Conservation (phyloP, 92 coral and sea anemone species). For the Zoanthus solanderi region DNA sequence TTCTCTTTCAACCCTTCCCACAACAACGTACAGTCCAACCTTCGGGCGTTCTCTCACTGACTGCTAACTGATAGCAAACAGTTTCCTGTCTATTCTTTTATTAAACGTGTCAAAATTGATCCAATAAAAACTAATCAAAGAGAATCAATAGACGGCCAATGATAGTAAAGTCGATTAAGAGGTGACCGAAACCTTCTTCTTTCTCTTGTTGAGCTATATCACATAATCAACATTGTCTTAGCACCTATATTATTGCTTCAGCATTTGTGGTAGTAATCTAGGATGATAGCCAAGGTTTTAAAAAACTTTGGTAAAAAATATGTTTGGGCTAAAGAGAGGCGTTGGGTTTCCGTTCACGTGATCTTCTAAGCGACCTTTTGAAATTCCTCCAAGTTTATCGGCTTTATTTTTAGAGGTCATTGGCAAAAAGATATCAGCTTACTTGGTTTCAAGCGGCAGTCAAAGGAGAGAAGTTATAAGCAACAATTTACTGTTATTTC, state of each 20-base stretch:
- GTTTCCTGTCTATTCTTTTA: slow-evolving; percentile 25
- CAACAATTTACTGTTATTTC: not conserved
- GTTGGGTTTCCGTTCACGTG: slow-evolving; percentile 49
- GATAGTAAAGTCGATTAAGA: not conserved
- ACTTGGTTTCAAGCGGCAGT: slow-evolving; percentile 24
- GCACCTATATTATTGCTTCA: not conserved
- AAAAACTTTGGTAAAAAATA: not conserved
- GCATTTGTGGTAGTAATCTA: slow-evolving; percentile 14
- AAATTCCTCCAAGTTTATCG: slow-evolving; percentile 34
- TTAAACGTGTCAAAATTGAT: slow-evolving; percentile 29
- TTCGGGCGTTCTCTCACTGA: slow-evolving; percentile 12
- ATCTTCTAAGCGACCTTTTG: slow-evolving; percentile 6
- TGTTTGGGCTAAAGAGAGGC: not conserved
- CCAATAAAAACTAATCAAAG: slow-evolving; percentile 18
- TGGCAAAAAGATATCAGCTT: slow-evolving; percentile 28
- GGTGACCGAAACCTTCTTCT: not conserved
- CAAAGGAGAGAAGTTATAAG: not conserved
- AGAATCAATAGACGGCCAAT: slow-evolving; percentile 22
- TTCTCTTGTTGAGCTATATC: not conserved
- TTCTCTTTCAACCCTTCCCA: slow-evolving; percentile 30
- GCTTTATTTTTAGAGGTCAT: slow-evolving; percentile 15
- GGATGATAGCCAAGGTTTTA: not conserved
- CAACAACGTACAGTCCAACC: not conserved
- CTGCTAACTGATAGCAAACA: slow-evolving; percentile 3
- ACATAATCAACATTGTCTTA: slow-evolving; percentile 19